Evolutionary conservation across 2,113 vertebrate species (phyloP), one percentile per base, ranked within the genome.

Genomic region (Tretioscincus oriximinensis): DNA sequence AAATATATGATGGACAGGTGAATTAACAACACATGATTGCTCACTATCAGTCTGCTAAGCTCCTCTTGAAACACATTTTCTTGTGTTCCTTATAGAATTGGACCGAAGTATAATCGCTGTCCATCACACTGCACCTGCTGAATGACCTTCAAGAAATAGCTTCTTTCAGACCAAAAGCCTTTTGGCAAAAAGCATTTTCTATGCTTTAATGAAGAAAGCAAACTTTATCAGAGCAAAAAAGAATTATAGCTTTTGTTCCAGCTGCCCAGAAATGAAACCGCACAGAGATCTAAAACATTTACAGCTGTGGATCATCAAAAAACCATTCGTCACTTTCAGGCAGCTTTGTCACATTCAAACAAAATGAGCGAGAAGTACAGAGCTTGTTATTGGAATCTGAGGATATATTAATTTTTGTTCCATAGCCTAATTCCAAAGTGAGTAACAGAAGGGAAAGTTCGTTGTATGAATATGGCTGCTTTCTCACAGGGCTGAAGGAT

Each of bases 281-380:
- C 21, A 51, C 29, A 61, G 16, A n/a, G 31, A 69, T 61, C 22
- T 61, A 61, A 70, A 26, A 70, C 29, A 31, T 61, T 45, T 69
- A 41, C 29, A 28, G 31, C 54, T 61, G 77, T n/a, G 67, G 31
- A n/a, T 68, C 76, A 78, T 29, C 64, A 61, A 69, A 61, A 61
- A 28, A 24, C 29, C 24, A 78, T 78, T 78, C 41, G 49, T 79
- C 77, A 70, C n/a, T 49, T 79, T 70, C 77, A 79, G 70, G 51
- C 51, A 71, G 67, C 8, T 51, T 70, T 60, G 77, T 35, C 51
- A 61, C 51, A 61, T 70, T 78, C n/a, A 60, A 61, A 31, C 31
- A 79, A 61, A 26, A 61, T 60, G 54, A 58, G 18, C 54, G 70
- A 79, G 31, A 68, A 78, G n/a, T n/a, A 26, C 31, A 67, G 35